These are phyloP conservation scores for Eueides isabella DNA, from an alignment of 1,140 invertebrate species.

Conservation along the genomic window DNA sequence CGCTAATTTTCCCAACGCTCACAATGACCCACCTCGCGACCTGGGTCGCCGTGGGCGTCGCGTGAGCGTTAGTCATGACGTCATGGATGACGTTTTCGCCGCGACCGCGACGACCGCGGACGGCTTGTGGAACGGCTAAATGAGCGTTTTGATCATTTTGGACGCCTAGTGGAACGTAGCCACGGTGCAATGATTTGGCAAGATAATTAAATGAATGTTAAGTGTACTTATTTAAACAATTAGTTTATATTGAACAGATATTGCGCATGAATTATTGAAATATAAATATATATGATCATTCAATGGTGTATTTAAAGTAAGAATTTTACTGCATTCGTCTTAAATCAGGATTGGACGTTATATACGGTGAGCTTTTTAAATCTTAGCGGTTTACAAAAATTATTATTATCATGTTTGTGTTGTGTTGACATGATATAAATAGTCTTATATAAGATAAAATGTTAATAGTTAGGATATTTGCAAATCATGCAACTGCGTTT, in stretches of 20 bases:
- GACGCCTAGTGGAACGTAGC: too few relatives aligned
- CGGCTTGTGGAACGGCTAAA: too few relatives aligned
- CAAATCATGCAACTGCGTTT: conserved; percentile 47
- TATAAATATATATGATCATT: background rate
- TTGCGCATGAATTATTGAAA: conserved; percentile 13
- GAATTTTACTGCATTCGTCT: conserved; percentile 7
- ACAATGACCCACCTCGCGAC: too few relatives aligned
- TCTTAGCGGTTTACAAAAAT: conserved; percentile 55
- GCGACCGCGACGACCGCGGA: too few relatives aligned
- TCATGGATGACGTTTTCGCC: too few relatives aligned
- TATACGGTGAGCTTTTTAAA: conserved; percentile 61
- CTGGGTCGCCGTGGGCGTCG: too few relatives aligned
- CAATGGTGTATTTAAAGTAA: conserved; percentile 5
- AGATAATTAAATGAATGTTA: conserved; percentile 42
- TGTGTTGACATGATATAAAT: conserved; percentile 53
- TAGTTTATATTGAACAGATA: background rate
- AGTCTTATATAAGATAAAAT: conserved; percentile 65
- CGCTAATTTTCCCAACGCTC: too few relatives aligned
- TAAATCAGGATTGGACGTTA: conserved; percentile 19
- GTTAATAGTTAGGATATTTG: conserved; percentile 56
- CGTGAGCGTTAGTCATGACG: too few relatives aligned
- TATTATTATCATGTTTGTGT: conserved; percentile 59
- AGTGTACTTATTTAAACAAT: background rate
- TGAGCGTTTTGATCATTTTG: too few relatives aligned
- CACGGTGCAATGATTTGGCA: conserved; percentile 63